Base-by-base conservation (phyloP, 2,888 invertebrate species). In the Drosophila gaucha region DNA sequence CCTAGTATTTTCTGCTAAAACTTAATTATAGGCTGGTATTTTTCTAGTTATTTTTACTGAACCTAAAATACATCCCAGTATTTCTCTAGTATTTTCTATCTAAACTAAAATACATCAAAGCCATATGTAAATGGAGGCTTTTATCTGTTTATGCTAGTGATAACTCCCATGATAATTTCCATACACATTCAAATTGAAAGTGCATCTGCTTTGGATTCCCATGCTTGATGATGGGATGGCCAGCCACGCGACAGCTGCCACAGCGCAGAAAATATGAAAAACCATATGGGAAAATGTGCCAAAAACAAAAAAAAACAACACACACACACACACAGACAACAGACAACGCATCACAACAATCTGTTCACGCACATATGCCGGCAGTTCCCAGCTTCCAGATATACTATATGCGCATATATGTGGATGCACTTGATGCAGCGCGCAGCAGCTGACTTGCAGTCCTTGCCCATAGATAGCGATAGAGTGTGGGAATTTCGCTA, bases 281-380 rank as follows among this genome's bases (percentile, higher is more conserved):
- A 57, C 67, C 78, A 80, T 85, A 82, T 87, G 82, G 79, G 80
- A 77, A 84, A 84, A 80, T 86, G 84, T 79, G 80, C 72, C 72
- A 78, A 87, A 74, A 69, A 52, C 44, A 63, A 66, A 74, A 65
- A 60, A 10, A 16, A 22, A 18, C 38, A 18, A 16, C 35, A 24
- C 18, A 39, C 55, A 33, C 39, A 20, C 28, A 51, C 38, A 54
- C 16, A 41, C 24, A 49, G 26, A 59, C 43, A 38, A 28, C 16
- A 52, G 26, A 50, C n/a, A 50, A 16, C 18, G 22, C 60, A 52
- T 24, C 44, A 51, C 64, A 77, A 60, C 76, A 78, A 83, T 83
- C 80, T 67, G 64, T 57, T 44, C 56, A 83, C 78, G 74, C 82
- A 83, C 80, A 80, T 52, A 84, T 77, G 84, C 63, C 50, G 44